Base-by-base conservation (phyloP, 1,140 invertebrate species). In the Sycophaga agraensis region DNA sequence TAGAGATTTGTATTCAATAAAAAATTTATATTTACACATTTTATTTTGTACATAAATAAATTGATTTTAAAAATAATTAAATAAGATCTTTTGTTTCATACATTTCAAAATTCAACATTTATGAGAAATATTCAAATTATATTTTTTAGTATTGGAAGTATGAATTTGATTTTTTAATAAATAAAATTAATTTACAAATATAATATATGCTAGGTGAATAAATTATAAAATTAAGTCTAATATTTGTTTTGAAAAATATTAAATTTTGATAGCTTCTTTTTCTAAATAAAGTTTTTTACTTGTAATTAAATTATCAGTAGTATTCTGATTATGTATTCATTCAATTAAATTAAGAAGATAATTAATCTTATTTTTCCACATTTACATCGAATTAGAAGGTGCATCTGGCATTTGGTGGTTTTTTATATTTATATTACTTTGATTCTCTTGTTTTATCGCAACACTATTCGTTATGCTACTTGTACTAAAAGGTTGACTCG, bases 401-500 rank as follows among this genome's bases (percentile, higher is more conserved):
- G 66, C 48, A 49, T 73, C 65, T 14, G 68, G 66, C 11, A 73
- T 16, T 56, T 70, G 70, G 62, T 68, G 68, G 26, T 48, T 40
- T n/a, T 65, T 72, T 19, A 46, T 66, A 60, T 64, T 75, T 26
- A 70, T 48, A 56, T 63, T 68, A 43, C 37, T 68, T 5, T 66
- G 28, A 49, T 34, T 54, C 58, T 78, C 74, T 66, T 74, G 71
- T 40, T 68, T 63, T 2, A 58, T 21, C 51, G 12, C 58, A 31
- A 63, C 37, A 57, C 21, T 63, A 49, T 12, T 53, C 19, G 39
- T 45, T 45, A 63, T 63, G 58, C 54, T 63, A 46, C 37, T 63
- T 37, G 40, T 63, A 46, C 40, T 63, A 35, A 67, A 57, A 39
- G 67, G 74, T 28, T 76, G 56, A 69, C 71, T 73, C 19, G 75